These are phyloP conservation scores for Chalcosyrphus nemorum DNA, from an alignment of 2,888 invertebrate species.

Conservation along the genomic window DNA sequence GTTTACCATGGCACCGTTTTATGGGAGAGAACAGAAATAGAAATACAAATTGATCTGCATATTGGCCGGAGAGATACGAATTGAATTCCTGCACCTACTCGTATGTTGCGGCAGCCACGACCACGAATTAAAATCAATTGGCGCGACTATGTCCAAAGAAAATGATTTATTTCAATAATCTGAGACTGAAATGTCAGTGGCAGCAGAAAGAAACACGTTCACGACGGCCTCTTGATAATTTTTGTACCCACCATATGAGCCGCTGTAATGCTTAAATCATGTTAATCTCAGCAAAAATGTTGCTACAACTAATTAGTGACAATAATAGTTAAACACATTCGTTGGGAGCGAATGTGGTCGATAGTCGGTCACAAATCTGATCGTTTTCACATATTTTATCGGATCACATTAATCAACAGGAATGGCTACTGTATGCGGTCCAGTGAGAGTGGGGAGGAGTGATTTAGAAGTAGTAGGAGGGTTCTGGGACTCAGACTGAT, in stretches of 20 bases:
- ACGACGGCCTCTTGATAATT: conserved; percentile 22
- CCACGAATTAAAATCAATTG: conserved; percentile 62
- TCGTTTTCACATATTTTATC: conserved; percentile 68
- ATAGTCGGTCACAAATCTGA: conserved; percentile 43
- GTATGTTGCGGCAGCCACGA: conserved; percentile 24
- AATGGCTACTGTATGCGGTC: conserved; percentile 52
- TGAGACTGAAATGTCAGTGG: conserved; percentile 59
- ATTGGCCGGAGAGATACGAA: background rate
- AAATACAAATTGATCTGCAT: background rate
- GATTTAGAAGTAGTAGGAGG: conserved; percentile 17
- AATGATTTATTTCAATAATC: conserved; percentile 70
- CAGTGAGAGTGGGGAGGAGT: conserved; percentile 51
- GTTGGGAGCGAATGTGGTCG: background rate
- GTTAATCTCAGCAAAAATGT: conserved; percentile 68
- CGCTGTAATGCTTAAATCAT: conserved; percentile 63
- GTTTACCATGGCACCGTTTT: conserved; percentile 2
- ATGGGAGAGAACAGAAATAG: background rate
- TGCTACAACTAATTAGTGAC: conserved; percentile 68
- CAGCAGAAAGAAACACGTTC: conserved; percentile 20
- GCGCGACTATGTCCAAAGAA: conserved; percentile 70
- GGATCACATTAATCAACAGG: conserved; percentile 68
- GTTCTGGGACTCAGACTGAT: conserved; percentile 35
- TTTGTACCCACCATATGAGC: conserved; percentile 2
- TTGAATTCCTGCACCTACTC: conserved; percentile 63
- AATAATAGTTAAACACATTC: conserved; percentile 56